Conservation (phyloP, 53 echinoderm and acorn worm genomes). For the Arbacia lixula region DNA sequence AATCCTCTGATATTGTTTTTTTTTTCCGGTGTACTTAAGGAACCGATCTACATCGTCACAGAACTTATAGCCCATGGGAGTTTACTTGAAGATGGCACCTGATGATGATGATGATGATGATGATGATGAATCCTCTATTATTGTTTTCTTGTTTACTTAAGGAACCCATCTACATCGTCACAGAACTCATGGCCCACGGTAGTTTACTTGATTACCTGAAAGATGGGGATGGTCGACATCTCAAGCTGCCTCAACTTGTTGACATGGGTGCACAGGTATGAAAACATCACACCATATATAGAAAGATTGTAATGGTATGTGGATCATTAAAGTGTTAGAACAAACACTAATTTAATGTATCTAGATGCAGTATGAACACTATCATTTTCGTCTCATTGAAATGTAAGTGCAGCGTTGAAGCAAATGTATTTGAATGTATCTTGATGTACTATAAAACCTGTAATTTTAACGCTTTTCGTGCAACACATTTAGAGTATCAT, state of each 20-base stretch:
- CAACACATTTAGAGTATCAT: too few relatives aligned
- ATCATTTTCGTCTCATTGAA: too few relatives aligned
- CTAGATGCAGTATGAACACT: too few relatives aligned
- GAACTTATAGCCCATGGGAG: conserved; percentile 85
- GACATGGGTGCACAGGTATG: conserved; percentile 92
- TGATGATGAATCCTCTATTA: not conserved
- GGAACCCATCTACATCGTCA: conserved; percentile 95
- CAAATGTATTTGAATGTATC: too few relatives aligned
- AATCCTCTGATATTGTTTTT: not conserved
- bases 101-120: conserved; percentile 12
- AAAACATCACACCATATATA: too few relatives aligned
- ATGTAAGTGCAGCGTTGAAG: too few relatives aligned
- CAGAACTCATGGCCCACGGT: conserved; percentile 83
- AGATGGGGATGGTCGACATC: conserved; percentile 68
- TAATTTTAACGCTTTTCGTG: too few relatives aligned
- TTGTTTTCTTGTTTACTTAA: conserved; percentile 17
- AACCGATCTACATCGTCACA: conserved; percentile 93
- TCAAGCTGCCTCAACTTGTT: conserved; percentile 75
- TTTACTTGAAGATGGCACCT: too few relatives aligned
- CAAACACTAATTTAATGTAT: too few relatives aligned
- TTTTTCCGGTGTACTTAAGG: conserved; percentile 59
- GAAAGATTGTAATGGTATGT: too few relatives aligned
- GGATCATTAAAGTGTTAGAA: too few relatives aligned
- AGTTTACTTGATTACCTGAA: conserved; percentile 83
- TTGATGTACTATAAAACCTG: too few relatives aligned